phyloP scores from a whole-genome alignment of 2,888 invertebrate species.

The Timandra comae region DNA sequence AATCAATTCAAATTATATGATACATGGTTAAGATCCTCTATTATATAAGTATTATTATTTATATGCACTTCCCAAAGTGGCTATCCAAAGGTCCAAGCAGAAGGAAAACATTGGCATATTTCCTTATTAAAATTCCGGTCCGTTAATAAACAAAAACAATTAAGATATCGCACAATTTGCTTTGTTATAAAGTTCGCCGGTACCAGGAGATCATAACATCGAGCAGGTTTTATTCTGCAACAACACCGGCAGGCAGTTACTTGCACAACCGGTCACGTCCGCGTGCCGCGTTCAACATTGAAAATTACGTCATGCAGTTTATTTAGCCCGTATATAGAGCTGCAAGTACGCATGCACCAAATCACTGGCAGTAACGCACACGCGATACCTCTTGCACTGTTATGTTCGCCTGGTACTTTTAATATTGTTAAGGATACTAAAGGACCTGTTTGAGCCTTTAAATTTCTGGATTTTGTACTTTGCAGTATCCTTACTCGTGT shows the following conservation, averaged over 20 bases:
- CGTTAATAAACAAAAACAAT: background rate
- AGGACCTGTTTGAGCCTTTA: conserved; percentile 27
- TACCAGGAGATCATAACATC: conserved; percentile 58
- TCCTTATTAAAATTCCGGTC: too few species aligned
- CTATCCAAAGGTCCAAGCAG: too few species aligned
- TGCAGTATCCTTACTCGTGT: too few species aligned
- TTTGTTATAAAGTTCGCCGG: conserved; percentile 19
- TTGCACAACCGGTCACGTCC: conserved; percentile 60
- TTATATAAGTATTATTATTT: too few species aligned
- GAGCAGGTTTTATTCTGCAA: conserved; percentile 48
- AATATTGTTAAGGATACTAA: conserved; percentile 55
- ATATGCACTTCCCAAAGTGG: too few species aligned
- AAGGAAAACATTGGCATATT: too few species aligned
- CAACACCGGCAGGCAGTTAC: conserved; percentile 40
- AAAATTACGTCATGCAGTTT: conserved; percentile 66
- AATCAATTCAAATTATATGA: too few species aligned
- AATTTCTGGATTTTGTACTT: conserved; percentile 18
- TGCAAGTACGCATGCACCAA: conserved; percentile 42
- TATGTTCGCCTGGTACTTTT: conserved; percentile 56
- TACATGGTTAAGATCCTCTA: too few species aligned
- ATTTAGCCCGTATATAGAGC: conserved; percentile 66
- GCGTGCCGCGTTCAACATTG: conserved; percentile 58
- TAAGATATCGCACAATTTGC: conserved; percentile 1
- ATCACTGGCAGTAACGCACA: conserved; percentile 52
- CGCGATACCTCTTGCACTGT: conserved; percentile 33